Evolutionary conservation across 2,797 vertebrate genomes (phyloP), one percentile per base, ranked within the genome.

Genomic region (Coregonus sp.): DNA sequence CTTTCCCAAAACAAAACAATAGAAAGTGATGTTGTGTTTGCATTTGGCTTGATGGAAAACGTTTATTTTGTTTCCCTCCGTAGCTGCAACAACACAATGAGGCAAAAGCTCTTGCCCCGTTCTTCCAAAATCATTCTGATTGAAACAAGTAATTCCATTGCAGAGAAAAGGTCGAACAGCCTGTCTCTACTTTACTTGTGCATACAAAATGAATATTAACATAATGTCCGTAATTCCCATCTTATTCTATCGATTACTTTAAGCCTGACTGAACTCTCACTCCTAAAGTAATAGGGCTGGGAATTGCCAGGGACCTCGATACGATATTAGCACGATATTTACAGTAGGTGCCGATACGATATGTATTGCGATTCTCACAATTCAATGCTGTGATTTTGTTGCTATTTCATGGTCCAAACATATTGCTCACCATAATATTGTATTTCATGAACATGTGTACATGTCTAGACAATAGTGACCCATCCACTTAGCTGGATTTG

Each of bases 201-300:
- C 40, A 71, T 74, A 61, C 29, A 35, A 33, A 11, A 29, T 4
- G 35, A 47, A 14, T 61, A 72, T 79, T 67, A 73, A 14, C 35
- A 72, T 68, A 52, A 73, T 66, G 16, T 5, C 50, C 74, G 70
- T 70, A 61, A 68, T 59, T 56, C 66, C 18, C 65, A 35, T 75
- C 47, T 31, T 25, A 47, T 72, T 12, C 14, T 15, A 67, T 59
- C 40, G 51, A 59, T 80, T 67, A 72, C 69, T 25, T 18, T 51
- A n/a, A 4, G 69, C 18, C 4, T 51, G 20, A 47, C 40, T 51
- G 69, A 70, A 37, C 12, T 65, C 63, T 25, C 25, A 29, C 63
- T 66, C 29, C 18, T 56, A 18, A 56, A 56, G 16, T 16, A 5
- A 40, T 40, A 40, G 40, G 40, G 25, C 40, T 40, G 40, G 40